These are phyloP conservation scores for Heliconius charithonia DNA, from an alignment of 2,888 invertebrate species.

Conservation along the genomic window DNA sequence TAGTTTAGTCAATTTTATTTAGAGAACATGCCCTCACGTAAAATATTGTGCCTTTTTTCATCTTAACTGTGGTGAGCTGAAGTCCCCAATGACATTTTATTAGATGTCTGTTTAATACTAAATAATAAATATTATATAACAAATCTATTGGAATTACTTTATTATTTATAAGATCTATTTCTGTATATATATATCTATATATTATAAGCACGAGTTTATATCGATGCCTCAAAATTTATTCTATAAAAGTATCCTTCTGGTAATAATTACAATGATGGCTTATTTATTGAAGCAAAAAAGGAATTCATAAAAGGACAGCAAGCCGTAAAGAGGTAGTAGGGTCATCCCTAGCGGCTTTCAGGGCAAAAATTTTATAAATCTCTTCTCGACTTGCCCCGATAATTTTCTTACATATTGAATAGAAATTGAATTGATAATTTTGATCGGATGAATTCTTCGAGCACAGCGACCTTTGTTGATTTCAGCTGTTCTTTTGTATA, in stretches of 20 bases:
- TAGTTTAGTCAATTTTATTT: not conserved
- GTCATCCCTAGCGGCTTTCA: conserved; percentile 69
- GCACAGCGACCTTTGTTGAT: conserved; percentile 42
- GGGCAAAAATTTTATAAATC: conserved; percentile 78
- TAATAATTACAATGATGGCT: conserved; percentile 55
- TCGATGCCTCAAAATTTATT: not conserved
- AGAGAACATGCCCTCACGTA: not conserved
- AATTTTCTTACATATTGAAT: conserved; percentile 69
- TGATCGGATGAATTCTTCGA: conserved; percentile 49
- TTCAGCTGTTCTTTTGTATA: conserved; percentile 30
- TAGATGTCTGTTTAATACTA: not conserved
- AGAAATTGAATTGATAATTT: conserved; percentile 67
- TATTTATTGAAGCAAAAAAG: conserved; percentile 77
- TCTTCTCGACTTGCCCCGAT: conserved; percentile 64
- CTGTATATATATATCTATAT: not conserved
- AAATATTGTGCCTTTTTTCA: not conserved
- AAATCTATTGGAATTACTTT: not conserved
- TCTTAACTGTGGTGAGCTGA: not conserved
- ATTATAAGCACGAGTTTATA: not conserved
- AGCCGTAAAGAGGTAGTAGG: conserved; percentile 65
- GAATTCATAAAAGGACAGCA: conserved; percentile 75
- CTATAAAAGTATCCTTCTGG: conserved; percentile 61
- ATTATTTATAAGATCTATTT: not conserved
- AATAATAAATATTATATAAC: not conserved
- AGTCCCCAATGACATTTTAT: not conserved